A percentile compares a stretch with the other conserved stretches of the same genome.
phyloP scores from a whole-genome alignment of 2,888 invertebrate genomes.

The Limnephilus marmoratus region DNA sequence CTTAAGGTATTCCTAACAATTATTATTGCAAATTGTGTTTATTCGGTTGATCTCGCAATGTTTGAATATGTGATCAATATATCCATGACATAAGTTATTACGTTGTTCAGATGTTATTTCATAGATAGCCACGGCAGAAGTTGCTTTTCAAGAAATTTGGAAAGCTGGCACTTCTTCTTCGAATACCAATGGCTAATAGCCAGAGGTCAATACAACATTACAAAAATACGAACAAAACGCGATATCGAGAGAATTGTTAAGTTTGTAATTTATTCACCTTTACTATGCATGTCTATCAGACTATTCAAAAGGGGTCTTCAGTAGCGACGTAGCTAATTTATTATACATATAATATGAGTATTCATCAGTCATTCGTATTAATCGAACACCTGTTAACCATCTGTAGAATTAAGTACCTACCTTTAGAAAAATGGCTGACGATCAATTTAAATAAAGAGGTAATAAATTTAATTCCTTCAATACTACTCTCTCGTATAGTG shows the following conservation, averaged over 20 bases:
- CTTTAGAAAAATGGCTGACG: not conserved
- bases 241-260: not conserved
- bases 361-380: not conserved
- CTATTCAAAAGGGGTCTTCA: not conserved
- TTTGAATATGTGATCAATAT: not conserved
- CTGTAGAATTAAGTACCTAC: not conserved
- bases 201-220: not conserved
- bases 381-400: not conserved
- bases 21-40: not conserved
- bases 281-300: not conserved
- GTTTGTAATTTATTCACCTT: not conserved
- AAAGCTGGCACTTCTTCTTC: not conserved
- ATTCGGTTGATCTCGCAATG: not conserved
- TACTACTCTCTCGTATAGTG: no score
- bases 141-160: not conserved
- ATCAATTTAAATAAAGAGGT: no score
- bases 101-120: not conserved
- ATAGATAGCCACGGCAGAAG: not conserved
- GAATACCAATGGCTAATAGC: not conserved
- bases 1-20: not conserved
- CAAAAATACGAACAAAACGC: not conserved
- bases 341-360: not conserved
- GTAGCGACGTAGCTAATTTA: not conserved
- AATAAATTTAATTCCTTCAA: no score
- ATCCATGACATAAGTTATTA: not conserved